phyloP scores from a whole-genome alignment of 2,797 vertebrate genomes.

The Enteromius paludinosus region DNA sequence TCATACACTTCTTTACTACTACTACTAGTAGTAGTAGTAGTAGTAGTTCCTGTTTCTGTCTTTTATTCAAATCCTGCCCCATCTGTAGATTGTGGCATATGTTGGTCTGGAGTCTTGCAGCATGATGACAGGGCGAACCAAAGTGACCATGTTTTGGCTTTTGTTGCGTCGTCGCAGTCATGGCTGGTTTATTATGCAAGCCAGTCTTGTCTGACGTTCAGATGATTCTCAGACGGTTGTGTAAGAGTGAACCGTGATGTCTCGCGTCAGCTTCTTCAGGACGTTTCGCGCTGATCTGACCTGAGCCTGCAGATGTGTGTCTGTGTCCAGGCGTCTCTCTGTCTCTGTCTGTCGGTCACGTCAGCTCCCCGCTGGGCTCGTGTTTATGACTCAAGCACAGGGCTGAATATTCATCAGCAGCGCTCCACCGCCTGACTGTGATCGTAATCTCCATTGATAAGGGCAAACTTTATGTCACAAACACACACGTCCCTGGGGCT shows the following conservation, averaged over 20 bases:
- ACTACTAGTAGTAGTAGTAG: too few species aligned
- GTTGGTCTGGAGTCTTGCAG: neutral
- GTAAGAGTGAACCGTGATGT: neutral
- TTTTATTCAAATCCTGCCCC: neutral
- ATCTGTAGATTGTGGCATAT: neutral
- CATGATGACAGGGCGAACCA: neutral
- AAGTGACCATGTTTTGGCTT: neutral
- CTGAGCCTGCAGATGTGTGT: slow-evolving; percentile 8
- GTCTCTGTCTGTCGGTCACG: neutral
- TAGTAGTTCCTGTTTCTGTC: neutral
- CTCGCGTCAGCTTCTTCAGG: neutral
- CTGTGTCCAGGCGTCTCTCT: slow-evolving; percentile 7
- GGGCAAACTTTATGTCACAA: slow-evolving; percentile 69
- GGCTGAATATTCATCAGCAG: slow-evolving; percentile 33
- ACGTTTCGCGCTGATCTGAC: slow-evolving; percentile 12
- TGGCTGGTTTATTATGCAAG: neutral
- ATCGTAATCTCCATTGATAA: slow-evolving; percentile 73
- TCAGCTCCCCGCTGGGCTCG: neutral
- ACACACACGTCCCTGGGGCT: slow-evolving; percentile 53
- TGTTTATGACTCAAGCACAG: slow-evolving; percentile 24
- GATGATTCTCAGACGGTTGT: neutral
- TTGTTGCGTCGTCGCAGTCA: neutral
- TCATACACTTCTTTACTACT: neutral
- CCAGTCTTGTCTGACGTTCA: neutral
- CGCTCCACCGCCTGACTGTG: slow-evolving; percentile 43